Evolutionary conservation across 2,888 invertebrate genomes (phyloP).

Genomic region (Frankliniella fusca): DNA sequence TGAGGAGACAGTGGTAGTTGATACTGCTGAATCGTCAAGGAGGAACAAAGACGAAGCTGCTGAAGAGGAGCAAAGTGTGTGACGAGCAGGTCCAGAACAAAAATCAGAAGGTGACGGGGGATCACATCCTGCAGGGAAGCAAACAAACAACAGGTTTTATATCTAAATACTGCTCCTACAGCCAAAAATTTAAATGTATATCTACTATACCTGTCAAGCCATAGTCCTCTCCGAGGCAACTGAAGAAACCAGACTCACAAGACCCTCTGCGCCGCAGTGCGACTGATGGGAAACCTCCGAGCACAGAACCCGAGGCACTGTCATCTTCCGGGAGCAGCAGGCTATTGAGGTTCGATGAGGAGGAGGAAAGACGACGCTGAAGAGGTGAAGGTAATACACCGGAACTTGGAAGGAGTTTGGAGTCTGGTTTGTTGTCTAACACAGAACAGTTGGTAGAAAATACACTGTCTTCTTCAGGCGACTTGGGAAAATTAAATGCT

Average conservation of each 20-base stretch:
- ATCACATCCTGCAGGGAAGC: background rate
- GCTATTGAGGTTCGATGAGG: background rate
- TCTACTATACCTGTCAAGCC: constrained; percentile 44
- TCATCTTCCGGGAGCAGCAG: constrained; percentile 38
- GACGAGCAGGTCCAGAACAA: background rate
- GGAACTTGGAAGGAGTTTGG: background rate
- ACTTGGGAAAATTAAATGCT: background rate
- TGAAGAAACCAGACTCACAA: constrained; percentile 86
- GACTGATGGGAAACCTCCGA: constrained; percentile 28
- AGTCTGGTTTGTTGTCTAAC: background rate
- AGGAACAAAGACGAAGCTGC: constrained; percentile 55
- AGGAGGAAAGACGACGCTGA: background rate
- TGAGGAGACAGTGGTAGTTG: constrained; percentile 32
- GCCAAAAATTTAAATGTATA: no score
- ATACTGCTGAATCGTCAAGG: background rate
- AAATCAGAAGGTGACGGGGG: constrained; percentile 19
- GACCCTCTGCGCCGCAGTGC: constrained; percentile 69
- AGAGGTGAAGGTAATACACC: background rate
- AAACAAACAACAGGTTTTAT: constrained; percentile 29
- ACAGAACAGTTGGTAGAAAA: background rate
- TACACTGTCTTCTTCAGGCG: background rate
- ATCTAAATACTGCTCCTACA: no score
- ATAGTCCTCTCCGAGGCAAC: constrained; percentile 75
- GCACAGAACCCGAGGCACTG: constrained; percentile 38
- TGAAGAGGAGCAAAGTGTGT: constrained; percentile 49